Evolutionary conservation across 2,797 vertebrate species (phyloP), one percentile per base, ranked within the genome.

Genomic region (Hydrophis major): DNA sequence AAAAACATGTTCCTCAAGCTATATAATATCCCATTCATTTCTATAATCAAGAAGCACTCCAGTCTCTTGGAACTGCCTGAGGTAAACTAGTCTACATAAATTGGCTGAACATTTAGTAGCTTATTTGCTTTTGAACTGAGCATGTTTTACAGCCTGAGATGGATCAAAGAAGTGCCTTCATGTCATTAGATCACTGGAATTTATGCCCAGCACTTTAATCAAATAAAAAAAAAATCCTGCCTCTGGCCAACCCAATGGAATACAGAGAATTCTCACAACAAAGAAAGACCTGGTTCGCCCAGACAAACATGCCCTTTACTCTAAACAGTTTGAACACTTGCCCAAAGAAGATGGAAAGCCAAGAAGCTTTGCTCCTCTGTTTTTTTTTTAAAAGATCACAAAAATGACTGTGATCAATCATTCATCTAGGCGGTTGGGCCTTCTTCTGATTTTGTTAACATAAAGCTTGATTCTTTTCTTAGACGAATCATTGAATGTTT

Each of bases 11-110:
- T 93, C 94, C 3, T 95, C 94, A 91, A 96, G 93, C 66, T 92
- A 94, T 92, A 96, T 95, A 95, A 94, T 74, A 90, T 93, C 95
- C 66, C 93, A 57, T 96, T 96, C 95, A 96, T 95, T 96, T 92
- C 90, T 60, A 89, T 93, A 90, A 88, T 93, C 94, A 93, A 96
- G 94, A 97, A 96, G 60, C 32, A 94, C 60, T 93, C 93, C 93
- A 93, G 91, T 96, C 95, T 94, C 90, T n/a, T 90, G 86, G 93
- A 94, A 87, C 66, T 94, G 93, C 95, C 66, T 94, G 61, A 94
- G 93, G 66, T 0, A 50, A 96, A 92, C 53, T 53, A 89, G 91
- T 92, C 88, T 93, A 94, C 28, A 69, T 93, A 92, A 96, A 90
- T 94, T 96, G 96, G 94, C 95, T 95, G 90, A 93, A 95, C 95